A percentile compares a stretch with the other conserved stretches of the same genome.
These are phyloP conservation scores for Macrotus californicus DNA, from an alignment of 2,113 vertebrate species.

Conservation along the genomic window DNA sequence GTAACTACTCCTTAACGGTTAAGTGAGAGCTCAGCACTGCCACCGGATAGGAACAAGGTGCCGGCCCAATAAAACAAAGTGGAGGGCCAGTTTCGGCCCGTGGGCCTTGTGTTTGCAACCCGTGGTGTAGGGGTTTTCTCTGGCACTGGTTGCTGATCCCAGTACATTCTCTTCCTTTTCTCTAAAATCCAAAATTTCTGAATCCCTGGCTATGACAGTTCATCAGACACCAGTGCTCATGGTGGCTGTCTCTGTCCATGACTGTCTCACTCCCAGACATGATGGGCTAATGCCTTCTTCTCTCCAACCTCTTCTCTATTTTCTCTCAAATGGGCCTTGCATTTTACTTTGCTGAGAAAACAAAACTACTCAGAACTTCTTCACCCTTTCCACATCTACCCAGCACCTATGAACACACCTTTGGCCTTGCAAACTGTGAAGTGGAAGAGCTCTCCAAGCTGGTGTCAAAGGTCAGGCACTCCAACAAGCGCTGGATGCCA, in stretches of 20 bases:
- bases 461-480: not conserved
- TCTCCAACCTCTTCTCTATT: not conserved
- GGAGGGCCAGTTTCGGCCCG: too few relatives aligned
- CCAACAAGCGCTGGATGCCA: not conserved
- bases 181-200: not conserved
- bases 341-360: not conserved
- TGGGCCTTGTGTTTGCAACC: too few relatives aligned
- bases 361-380: not conserved
- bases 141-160: not conserved
- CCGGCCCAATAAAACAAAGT: too few relatives aligned
- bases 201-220: not conserved
- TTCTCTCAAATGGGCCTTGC: not conserved
- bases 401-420: not conserved
- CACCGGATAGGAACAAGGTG: too few relatives aligned
- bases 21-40: too few relatives aligned
- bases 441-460: not conserved
- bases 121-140: not conserved
- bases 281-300: not conserved
- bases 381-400: not conserved
- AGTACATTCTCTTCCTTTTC: not conserved
- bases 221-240: fast-evolving
- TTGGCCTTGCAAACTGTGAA: not conserved
- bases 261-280: not conserved
- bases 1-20: too few relatives aligned
- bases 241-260: not conserved